phyloP scores from a whole-genome alignment of 2,888 invertebrate genomes.

The Cephus runcator region DNA sequence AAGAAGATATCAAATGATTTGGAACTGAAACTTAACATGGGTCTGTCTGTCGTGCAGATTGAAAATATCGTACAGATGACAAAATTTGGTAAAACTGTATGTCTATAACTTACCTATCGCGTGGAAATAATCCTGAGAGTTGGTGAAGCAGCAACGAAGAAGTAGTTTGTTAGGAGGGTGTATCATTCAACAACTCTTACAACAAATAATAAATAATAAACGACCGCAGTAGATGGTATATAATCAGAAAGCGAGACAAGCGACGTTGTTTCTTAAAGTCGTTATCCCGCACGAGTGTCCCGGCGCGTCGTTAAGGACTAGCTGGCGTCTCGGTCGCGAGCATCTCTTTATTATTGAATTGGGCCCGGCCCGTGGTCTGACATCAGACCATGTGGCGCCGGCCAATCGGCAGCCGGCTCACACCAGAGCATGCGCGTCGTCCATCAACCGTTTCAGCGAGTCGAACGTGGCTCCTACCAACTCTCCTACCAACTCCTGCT shows the following conservation, averaged over 20 bases:
- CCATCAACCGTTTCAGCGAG: neutral
- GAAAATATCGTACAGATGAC: too few species aligned
- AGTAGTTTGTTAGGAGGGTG: neutral
- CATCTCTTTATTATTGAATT: slow-evolving; percentile 64
- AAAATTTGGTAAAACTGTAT: too few species aligned
- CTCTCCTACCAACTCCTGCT: too few species aligned
- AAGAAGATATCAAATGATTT: too few species aligned
- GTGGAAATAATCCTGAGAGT: slow-evolving; percentile 43
- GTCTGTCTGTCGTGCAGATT: neutral
- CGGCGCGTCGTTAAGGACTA: slow-evolving; percentile 52
- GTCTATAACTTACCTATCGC: slow-evolving; percentile 39
- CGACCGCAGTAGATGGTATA: slow-evolving; percentile 12
- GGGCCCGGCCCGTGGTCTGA: slow-evolving; percentile 75
- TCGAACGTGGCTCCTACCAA: too few species aligned
- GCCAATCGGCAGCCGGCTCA: slow-evolving; percentile 71
- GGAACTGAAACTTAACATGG: neutral
- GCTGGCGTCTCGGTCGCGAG: slow-evolving; percentile 51
- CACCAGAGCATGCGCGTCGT: slow-evolving; percentile 52
- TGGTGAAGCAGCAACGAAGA: neutral
- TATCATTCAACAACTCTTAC: slow-evolving; percentile 22
- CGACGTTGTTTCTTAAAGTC: neutral
- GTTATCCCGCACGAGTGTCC: slow-evolving; percentile 31
- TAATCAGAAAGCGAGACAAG: neutral
- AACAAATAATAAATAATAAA: slow-evolving; percentile 17
- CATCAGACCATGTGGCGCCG: slow-evolving; percentile 79